phyloP scores from a whole-genome alignment of 2,797 vertebrate species.

The Lophius americanus region DNA sequence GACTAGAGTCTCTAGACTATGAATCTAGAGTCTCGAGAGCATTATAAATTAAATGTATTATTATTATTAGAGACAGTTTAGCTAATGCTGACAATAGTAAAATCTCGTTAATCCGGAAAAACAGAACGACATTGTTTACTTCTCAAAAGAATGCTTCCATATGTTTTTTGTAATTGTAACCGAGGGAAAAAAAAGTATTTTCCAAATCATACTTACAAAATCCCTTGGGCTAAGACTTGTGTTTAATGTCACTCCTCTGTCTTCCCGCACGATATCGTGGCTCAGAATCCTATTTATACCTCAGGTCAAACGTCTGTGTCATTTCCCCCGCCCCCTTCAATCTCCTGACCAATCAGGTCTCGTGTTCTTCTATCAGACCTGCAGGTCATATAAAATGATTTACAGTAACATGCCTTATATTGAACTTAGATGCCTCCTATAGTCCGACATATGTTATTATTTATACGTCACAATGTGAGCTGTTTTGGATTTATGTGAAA shows the following conservation, averaged over 20 bases:
- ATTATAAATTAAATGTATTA: no score
- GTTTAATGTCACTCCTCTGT: conserved; percentile 21
- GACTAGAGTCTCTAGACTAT: no score
- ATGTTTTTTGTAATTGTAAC: no score
- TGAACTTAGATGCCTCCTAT: neutral
- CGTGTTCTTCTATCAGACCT: neutral
- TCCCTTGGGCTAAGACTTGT: conserved; percentile 11
- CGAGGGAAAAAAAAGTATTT: no score
- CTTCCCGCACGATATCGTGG: conserved; percentile 10
- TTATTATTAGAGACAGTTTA: no score
- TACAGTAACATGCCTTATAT: neutral
- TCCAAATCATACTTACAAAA: conserved; percentile 36
- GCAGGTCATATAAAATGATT: neutral
- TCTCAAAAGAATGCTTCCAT: no score
- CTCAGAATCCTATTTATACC: conserved; percentile 64
- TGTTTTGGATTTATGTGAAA: neutral
- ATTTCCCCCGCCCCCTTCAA: conserved; percentile 42
- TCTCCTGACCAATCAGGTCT: conserved; percentile 55
- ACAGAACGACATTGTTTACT: no score
- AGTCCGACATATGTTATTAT: neutral
- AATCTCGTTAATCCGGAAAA: no score
- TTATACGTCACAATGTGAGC: no score
- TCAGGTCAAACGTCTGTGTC: conserved; percentile 26
- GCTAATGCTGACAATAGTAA: no score
- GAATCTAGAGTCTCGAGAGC: no score